Evolutionary conservation across 2,888 invertebrate species (phyloP), one percentile per base, ranked within the genome.

Genomic region (Pyrochroa serraticornis): DNA sequence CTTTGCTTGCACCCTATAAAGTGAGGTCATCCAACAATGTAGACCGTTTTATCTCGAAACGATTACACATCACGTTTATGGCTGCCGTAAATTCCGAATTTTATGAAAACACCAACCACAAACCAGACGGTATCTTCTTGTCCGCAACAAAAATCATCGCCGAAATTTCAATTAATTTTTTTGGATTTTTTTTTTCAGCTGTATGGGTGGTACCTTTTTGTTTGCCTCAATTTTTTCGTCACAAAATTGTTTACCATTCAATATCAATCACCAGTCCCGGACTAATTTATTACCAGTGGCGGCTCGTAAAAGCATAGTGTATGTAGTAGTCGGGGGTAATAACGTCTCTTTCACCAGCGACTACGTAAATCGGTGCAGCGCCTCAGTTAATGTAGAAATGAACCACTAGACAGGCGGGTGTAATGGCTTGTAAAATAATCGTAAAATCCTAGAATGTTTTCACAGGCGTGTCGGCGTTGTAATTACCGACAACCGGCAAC

Each of bases 341-440:
- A 22, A 22, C 22, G 22, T 22, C 5, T 22, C 22, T 22, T 22
- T 22, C 22, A 22, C 3, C 22, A 22, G 22, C 22, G 2, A 22
- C 3, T 22, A 5, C 22, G 5, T 22, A 22, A 22, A 22, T 22
- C 22, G 22, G 22, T 22, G 22, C 22, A 22, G 32, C 45, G 53
- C 46, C 36, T 9, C 32, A 46, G 39, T 38, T 53, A 53, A 53
- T 53, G 53, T 53, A 46, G 46, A 53, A 46, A 30, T 41, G 8
- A 41, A 53, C 37, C 44, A 52, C 7, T 43, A 45, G 22, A 22
- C 49, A 56, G 36, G 43, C 55, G 51, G 58, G 47, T 9, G 47
- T 52, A 60, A 51, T 60, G 51, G 52, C 42, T 60, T 52, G 60
- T 60, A 57, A 60, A 60, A 60, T 52, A 47, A 51, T 56, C 56